Evolutionary conservation across 2,113 vertebrate species (phyloP).

Genomic region (Calcarius ornatus): DNA sequence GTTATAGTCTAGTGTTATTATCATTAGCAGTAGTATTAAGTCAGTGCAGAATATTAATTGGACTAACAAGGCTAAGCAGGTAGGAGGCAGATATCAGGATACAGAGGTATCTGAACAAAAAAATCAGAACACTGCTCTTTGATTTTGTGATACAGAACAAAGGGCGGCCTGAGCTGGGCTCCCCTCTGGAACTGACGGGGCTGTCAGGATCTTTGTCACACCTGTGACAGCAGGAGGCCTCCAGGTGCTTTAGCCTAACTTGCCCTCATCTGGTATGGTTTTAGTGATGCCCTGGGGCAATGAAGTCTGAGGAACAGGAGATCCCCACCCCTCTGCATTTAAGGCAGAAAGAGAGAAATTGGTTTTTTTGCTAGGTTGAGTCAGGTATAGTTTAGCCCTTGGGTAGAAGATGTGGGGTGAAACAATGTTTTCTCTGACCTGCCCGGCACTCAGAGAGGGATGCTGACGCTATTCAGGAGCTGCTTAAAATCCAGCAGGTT

Average conservation of each 20-base stretch:
- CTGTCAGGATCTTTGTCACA: not conserved
- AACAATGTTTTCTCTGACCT: not conserved
- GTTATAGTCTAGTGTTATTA: not conserved
- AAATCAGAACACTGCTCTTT: not conserved
- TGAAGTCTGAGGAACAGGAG: not conserved
- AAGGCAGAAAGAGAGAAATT: rapidly evolving
- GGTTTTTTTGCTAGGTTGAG: rapidly evolving
- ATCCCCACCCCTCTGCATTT: not conserved
- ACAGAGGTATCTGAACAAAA: not conserved
- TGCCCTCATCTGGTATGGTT: not conserved
- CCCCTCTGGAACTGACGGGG: not conserved
- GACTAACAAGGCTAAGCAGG: not conserved
- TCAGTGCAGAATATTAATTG: not conserved
- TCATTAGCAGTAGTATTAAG: not conserved
- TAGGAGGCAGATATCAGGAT: not conserved
- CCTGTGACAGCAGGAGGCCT: not conserved
- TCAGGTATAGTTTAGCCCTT: not conserved
- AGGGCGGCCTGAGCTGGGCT: not conserved
- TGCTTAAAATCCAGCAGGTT: not conserved
- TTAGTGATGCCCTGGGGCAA: not conserved
- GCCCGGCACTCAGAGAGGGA: rapidly evolving
- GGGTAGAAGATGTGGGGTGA: rapidly evolving
- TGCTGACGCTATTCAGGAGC: rapidly evolving
- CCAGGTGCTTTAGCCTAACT: not conserved
- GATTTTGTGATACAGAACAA: not conserved